phyloP scores from a whole-genome alignment of 2,888 invertebrate species.

The Spilosoma lubricipeda region DNA sequence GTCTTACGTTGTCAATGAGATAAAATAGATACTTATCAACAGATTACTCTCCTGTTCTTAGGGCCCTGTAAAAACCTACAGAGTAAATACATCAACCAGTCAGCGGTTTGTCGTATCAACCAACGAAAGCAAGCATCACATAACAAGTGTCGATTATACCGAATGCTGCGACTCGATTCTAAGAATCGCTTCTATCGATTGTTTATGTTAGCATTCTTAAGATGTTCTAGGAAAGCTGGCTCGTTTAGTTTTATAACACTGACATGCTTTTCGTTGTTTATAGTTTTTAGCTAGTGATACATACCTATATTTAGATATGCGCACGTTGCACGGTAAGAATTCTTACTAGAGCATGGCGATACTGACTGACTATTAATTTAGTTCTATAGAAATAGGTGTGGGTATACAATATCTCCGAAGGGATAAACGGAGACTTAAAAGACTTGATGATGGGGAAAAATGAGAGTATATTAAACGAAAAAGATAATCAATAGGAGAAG shows the following conservation, averaged over 20 bases:
- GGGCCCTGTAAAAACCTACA: neutral
- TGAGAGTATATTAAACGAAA: too few species aligned
- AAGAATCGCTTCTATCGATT: constrained; percentile 32
- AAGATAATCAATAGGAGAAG: too few species aligned
- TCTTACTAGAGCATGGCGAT: too few species aligned
- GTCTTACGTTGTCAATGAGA: too few species aligned
- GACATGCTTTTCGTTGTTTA: constrained; percentile 26
- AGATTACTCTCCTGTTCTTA: too few species aligned
- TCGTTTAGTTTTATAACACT: constrained; percentile 27
- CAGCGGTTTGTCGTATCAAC: neutral
- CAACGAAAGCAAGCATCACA: constrained; percentile 9
- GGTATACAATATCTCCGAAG: neutral
- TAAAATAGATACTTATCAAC: too few species aligned
- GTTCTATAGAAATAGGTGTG: neutral
- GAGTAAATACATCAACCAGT: neutral
- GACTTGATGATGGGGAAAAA: too few species aligned
- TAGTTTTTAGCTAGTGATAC: neutral
- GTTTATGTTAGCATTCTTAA: constrained; percentile 44
- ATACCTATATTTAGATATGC: neutral
- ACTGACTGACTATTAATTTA: neutral
- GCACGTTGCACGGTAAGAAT: neutral
- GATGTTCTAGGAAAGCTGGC: constrained; percentile 33
- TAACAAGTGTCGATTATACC: constrained; percentile 43
- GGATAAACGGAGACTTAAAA: neutral
- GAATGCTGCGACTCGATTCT: constrained; percentile 42